These are phyloP conservation scores for Enteromius afrohamiltoni DNA, from an alignment of 2,797 vertebrate species.

Conservation along the genomic window DNA sequence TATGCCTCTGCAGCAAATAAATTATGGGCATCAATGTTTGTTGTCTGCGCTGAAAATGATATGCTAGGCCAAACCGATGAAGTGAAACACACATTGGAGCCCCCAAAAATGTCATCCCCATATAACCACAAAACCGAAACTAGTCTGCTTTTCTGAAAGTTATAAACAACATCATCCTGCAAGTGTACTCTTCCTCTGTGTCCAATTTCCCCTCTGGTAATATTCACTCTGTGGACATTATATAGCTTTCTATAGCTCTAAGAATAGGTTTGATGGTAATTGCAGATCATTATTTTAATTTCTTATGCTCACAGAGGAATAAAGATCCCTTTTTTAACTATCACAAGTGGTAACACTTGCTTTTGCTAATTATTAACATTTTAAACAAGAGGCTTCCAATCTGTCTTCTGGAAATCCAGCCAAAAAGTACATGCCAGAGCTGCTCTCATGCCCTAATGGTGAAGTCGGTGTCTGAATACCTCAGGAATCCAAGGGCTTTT, in stretches of 20 bases:
- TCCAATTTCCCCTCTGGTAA: slow-evolving; percentile 25
- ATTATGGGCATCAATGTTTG: slow-evolving; percentile 17
- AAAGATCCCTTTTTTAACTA: slow-evolving; percentile 58
- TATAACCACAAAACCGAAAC: not conserved
- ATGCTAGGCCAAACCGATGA: not conserved
- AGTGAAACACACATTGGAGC: not conserved
- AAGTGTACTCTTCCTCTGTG: not conserved
- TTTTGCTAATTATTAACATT: slow-evolving; percentile 71
- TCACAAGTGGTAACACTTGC: slow-evolving; percentile 60
- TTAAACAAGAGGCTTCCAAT: slow-evolving; percentile 68
- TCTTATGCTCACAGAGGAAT: slow-evolving; percentile 48
- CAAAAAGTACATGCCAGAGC: slow-evolving; percentile 69
- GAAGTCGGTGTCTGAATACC: slow-evolving; percentile 69
- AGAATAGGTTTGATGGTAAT: slow-evolving; percentile 55
- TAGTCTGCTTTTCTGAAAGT: not conserved
- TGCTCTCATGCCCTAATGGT: slow-evolving; percentile 63
- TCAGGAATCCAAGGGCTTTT: slow-evolving; percentile 66
- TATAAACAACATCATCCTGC: not conserved
- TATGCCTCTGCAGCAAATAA: slow-evolving; percentile 35
- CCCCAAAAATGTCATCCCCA: not conserved
- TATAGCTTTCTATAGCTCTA: slow-evolving; percentile 41
- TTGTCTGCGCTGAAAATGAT: not conserved
- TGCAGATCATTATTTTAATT: slow-evolving; percentile 59
- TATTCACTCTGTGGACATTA: slow-evolving; percentile 39
- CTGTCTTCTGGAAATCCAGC: slow-evolving; percentile 66